These are phyloP conservation scores for Parazoanthus swiftii DNA, from an alignment of 92 coral and sea anemone genomes.

Conservation along the genomic window DNA sequence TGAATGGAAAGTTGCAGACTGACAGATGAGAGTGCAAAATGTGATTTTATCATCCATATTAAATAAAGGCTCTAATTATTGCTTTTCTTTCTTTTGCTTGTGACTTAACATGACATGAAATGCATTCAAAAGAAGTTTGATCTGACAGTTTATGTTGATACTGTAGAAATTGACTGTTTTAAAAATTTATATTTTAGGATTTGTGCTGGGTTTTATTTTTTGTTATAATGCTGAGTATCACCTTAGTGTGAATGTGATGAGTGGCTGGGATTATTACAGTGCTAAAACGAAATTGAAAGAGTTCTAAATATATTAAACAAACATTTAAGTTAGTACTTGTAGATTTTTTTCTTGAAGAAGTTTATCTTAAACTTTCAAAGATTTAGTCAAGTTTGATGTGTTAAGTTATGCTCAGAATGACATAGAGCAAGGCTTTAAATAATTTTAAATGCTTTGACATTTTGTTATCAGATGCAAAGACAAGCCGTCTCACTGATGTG, in stretches of 20 bases:
- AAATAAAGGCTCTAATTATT: background rate
- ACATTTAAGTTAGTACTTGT: background rate
- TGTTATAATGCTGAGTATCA: slow-evolving; percentile 2
- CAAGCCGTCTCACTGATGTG: slow-evolving; percentile 96
- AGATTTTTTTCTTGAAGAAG: background rate
- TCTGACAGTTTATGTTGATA: background rate
- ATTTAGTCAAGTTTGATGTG: background rate
- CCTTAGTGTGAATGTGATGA: background rate
- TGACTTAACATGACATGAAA: background rate
- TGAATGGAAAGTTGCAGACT: slow-evolving; percentile 3
- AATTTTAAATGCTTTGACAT: background rate
- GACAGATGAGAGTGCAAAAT: background rate
- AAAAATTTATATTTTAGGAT: background rate
- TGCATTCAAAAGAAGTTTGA: background rate
- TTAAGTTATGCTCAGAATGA: background rate
- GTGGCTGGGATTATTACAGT: slow-evolving; percentile 1
- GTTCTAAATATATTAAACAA: background rate
- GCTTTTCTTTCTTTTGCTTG: background rate
- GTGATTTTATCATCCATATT: background rate
- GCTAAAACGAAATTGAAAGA: background rate
- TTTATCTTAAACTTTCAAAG: background rate
- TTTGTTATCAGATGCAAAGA: slow-evolving; percentile 80
- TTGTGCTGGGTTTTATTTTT: slow-evolving; percentile 2
- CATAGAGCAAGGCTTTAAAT: background rate
- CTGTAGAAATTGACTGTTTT: background rate